These are phyloP conservation scores for Drosophila seguyi DNA, from an alignment of 1,140 invertebrate species.

Conservation along the genomic window DNA sequence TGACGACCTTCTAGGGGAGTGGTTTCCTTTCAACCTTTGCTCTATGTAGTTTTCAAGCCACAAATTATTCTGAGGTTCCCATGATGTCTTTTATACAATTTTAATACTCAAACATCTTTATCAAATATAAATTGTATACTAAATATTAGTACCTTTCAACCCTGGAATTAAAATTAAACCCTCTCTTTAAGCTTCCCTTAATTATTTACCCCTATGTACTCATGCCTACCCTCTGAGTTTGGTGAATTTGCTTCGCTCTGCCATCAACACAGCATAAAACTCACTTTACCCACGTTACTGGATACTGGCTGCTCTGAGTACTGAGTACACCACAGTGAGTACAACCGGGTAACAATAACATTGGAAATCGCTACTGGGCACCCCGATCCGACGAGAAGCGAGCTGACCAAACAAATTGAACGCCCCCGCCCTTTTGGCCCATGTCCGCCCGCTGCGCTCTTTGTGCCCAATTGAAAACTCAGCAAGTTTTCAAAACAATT, in stretches of 20 bases:
- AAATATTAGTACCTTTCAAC: neutral
- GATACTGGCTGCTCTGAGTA: neutral
- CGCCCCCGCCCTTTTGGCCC: slow-evolving; percentile 16
- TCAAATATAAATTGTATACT: neutral
- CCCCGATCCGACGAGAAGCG: slow-evolving; percentile 9
- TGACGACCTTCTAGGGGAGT: neutral
- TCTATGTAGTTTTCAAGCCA: neutral
- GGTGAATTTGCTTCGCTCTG: slow-evolving; percentile 23
- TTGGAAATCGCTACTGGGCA: slow-evolving; percentile 37
- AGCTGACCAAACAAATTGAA: slow-evolving; percentile 75
- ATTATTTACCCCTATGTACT: neutral
- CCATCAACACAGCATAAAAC: slow-evolving; percentile 66
- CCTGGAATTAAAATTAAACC: neutral
- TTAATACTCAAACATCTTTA: neutral
- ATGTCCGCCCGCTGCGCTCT: slow-evolving; percentile 20
- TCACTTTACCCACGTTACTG: slow-evolving; percentile 67
- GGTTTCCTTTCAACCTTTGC: neutral
- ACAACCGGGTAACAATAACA: slow-evolving; percentile 21
- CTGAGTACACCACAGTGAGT: neutral
- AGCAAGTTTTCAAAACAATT: slow-evolving; percentile 73
- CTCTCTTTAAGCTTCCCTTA: rapidly evolving
- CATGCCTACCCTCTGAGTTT: neutral
- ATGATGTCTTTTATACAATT: neutral
- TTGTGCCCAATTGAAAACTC: slow-evolving; percentile 74
- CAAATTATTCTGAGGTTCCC: neutral